Evolutionary conservation across 2,797 vertebrate genomes (phyloP).

Genomic region (Sebastolobus altivelis): DNA sequence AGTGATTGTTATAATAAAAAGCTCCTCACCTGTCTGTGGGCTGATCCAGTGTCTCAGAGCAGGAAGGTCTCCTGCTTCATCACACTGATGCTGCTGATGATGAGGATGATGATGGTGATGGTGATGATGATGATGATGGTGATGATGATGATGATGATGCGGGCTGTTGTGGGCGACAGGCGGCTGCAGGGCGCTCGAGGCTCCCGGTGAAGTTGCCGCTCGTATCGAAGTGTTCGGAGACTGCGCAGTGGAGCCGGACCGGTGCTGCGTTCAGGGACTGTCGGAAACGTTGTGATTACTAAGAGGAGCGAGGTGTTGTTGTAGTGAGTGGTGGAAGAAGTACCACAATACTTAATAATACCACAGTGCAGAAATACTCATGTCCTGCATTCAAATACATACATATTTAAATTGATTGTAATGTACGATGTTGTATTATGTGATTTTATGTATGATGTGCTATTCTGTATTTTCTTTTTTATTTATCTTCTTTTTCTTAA

Average conservation of each 20-base stretch:
- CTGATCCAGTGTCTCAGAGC: conserved; percentile 72
- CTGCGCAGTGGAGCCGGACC: conserved; percentile 64
- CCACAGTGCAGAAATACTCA: neutral
- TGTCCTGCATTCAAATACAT: no score
- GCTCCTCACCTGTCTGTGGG: conserved; percentile 70
- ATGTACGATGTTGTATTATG: no score
- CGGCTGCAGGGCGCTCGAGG: conserved; percentile 42
- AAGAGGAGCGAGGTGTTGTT: neutral
- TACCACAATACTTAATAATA: neutral
- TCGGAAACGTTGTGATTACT: neutral
- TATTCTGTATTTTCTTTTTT: no score
- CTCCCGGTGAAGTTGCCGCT: conserved; percentile 69
- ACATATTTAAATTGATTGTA: no score
- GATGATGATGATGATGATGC: conserved; percentile 55
- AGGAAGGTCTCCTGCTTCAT: conserved; percentile 73
- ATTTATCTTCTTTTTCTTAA: no score
- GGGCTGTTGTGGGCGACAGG: conserved; percentile 67
- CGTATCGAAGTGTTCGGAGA: conserved; percentile 52
- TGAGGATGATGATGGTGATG: conserved; percentile 33
- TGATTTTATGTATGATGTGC: no score
- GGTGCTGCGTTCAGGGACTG: conserved; percentile 29
- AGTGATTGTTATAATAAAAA: conserved; percentile 22
- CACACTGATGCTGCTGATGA: conserved; percentile 65
- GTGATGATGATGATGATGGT: conserved; percentile 34
- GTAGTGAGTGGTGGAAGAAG: neutral